Base-by-base conservation (phyloP, 2,113 vertebrate genomes). In the Chauna torquata region DNA sequence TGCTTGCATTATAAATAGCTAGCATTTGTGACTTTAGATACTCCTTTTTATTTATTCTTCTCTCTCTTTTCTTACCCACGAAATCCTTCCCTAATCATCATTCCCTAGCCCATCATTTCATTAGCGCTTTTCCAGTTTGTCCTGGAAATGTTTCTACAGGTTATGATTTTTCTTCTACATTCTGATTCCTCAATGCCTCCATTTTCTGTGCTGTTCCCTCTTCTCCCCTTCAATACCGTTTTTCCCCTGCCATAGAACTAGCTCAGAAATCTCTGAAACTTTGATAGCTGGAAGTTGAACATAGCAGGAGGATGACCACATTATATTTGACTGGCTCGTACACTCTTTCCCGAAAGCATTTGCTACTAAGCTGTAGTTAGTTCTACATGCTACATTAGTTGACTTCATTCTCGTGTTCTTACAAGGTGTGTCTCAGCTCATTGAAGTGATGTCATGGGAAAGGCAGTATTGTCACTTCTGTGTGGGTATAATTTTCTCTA, bases 161-260 rank as follows among this genome's bases (percentile, higher is more conserved):
- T 49, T 38, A 50, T 1, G 1, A 88, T 7, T 49, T 70, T 50
- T 22, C 12, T 52, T 81, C 57, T 58, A n/a, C 34, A 4, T 30
- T 72, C 19, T 36, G 4, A 27, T 91, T 82, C 13, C 3, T 23
- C 20, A 0, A 0, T 11, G 23, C 76, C 28, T 85, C 52, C 24
- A 18, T 64, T 62, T 59, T n/a, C 27, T 86, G 23, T 8, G 45
- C 24, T 77, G 8, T n/a, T 59, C 10, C 50, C 27, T 69, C 38
- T 58, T 61, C 5, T 13, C 9, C 4, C 5, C 9, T 64, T 86
- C 47, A 59, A 10, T 16, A 32, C 18, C 2, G 47, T 34, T 76
- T 83, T 23, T 4, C 11, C 7, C 11, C 20, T 38, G 23, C 14
- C 8, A 11, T 38, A 47, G 6, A 78, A 44, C 18, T 16, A 81